phyloP scores from a whole-genome alignment of 2,888 invertebrate genomes.

The Heliconius hortense region DNA sequence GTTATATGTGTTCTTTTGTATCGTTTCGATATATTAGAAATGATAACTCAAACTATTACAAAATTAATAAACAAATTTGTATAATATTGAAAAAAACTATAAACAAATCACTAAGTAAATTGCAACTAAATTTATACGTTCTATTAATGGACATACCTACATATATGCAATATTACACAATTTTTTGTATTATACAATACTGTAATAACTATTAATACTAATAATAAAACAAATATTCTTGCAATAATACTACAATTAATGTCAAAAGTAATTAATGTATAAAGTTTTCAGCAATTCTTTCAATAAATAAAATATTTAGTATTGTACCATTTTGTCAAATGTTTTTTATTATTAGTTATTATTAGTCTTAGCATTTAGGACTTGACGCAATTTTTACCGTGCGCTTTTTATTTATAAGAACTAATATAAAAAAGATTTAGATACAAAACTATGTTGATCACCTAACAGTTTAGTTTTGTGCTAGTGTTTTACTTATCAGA shows the following conservation, averaged over 20 bases:
- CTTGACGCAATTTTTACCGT: not conserved
- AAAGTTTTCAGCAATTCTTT: no score
- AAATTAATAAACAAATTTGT: not conserved
- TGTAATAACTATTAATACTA: not conserved
- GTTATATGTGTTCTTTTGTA: not conserved
- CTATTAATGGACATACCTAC: not conserved
- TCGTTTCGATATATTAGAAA: not conserved
- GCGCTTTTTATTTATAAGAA: conserved; percentile 1
- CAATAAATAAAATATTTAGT: not conserved
- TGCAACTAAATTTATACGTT: not conserved
- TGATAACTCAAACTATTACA: not conserved
- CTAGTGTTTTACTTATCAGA: not conserved
- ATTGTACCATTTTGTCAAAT: no score
- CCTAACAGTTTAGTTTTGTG: conserved; percentile 2
- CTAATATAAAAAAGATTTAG: conserved; percentile 4
- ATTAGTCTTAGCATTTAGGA: not conserved
- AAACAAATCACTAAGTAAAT: not conserved
- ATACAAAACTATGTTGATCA: conserved; percentile 1
- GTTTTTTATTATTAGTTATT: no score
- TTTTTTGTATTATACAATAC: no score
- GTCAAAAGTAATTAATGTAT: no score
- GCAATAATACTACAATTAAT: not conserved
- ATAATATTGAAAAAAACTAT: not conserved
- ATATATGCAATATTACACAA: no score
- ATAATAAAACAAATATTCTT: not conserved